phyloP scores from a whole-genome alignment of 2,797 vertebrate species.

The Spea hammondii region DNA sequence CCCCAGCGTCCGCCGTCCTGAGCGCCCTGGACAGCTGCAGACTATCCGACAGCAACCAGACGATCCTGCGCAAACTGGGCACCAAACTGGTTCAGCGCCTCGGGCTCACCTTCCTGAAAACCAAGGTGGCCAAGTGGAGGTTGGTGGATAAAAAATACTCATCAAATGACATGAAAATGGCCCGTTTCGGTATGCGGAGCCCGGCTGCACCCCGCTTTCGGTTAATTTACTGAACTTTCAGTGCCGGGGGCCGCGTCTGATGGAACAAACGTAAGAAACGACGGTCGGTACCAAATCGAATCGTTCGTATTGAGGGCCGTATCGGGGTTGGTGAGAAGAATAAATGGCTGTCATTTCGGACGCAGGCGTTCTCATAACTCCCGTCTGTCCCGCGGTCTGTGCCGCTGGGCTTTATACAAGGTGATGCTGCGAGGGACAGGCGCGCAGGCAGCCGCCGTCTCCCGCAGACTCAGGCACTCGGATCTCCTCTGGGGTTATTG shows the following conservation, averaged over 20 bases:
- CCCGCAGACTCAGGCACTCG: constrained; percentile 36
- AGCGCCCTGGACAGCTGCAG: constrained; percentile 77
- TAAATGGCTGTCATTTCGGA: background rate
- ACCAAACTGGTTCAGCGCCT: constrained; percentile 91
- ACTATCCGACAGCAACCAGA: constrained; percentile 80
- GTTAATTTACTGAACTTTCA: no score
- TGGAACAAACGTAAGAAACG: no score
- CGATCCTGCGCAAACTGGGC: constrained; percentile 83
- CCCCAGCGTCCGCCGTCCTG: constrained; percentile 78
- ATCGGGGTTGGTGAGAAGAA: background rate
- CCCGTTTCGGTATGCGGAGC: background rate
- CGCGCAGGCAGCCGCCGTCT: background rate
- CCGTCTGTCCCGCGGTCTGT: background rate
- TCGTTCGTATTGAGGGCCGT: background rate
- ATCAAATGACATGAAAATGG: background rate
- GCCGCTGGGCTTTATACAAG: background rate
- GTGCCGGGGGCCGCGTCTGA: no score
- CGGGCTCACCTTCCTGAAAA: constrained; percentile 89
- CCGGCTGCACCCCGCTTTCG: no score
- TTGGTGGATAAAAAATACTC: constrained; percentile 58
- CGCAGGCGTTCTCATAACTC: background rate
- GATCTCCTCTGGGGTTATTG: constrained; percentile 45
- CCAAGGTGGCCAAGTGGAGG: constrained; percentile 92
- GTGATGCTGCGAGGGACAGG: background rate
- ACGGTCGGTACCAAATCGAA: no score